A percentile compares a stretch with the other conserved stretches of the same genome.
These are phyloP conservation scores for Argyrosomus japonicus DNA, from an alignment of 2,113 vertebrate species.

Conservation along the genomic window DNA sequence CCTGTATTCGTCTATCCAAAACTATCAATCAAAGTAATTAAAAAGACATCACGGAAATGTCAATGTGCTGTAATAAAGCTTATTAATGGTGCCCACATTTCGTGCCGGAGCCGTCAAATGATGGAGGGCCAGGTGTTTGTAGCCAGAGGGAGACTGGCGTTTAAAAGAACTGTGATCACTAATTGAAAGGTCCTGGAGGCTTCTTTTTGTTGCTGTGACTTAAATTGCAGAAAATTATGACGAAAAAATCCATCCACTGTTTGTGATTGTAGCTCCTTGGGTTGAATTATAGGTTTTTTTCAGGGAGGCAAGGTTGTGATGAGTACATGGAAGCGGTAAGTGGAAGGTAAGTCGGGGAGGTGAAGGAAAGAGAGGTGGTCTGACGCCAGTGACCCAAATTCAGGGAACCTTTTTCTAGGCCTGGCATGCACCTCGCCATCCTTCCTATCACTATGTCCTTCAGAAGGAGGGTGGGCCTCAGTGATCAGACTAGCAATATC, in stretches of 20 bases:
- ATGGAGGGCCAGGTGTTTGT: slow-evolving; percentile 63
- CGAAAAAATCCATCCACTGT: slow-evolving; percentile 13
- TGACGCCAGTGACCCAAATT: slow-evolving; percentile 24
- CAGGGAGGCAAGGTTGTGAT: slow-evolving; percentile 5
- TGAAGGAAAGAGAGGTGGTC: background rate
- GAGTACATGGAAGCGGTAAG: background rate
- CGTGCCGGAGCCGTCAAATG: slow-evolving; percentile 38
- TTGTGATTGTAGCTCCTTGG: background rate
- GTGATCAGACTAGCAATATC: slow-evolving; percentile 40
- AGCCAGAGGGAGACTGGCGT: slow-evolving; percentile 27
- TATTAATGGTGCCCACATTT: slow-evolving; percentile 63
- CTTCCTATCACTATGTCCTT: slow-evolving; percentile 38
- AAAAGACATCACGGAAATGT: slow-evolving; percentile 79
- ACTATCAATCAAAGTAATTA: slow-evolving; percentile 78
- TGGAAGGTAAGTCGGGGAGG: background rate
- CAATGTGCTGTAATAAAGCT: slow-evolving; percentile 71
- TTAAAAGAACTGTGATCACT: slow-evolving; percentile 49
- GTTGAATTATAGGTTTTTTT: slow-evolving; percentile 34
- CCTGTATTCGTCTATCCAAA: slow-evolving; percentile 57
- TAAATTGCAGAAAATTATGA: slow-evolving; percentile 41
- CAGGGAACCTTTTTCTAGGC: slow-evolving; percentile 8
- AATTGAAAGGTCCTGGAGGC: slow-evolving; percentile 50
- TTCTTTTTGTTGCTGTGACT: slow-evolving; percentile 11
- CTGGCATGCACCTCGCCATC: background rate
- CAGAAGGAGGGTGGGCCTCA: slow-evolving; percentile 6